phyloP scores from a whole-genome alignment of 2,888 invertebrate genomes.

The Pomacea canaliculata region DNA sequence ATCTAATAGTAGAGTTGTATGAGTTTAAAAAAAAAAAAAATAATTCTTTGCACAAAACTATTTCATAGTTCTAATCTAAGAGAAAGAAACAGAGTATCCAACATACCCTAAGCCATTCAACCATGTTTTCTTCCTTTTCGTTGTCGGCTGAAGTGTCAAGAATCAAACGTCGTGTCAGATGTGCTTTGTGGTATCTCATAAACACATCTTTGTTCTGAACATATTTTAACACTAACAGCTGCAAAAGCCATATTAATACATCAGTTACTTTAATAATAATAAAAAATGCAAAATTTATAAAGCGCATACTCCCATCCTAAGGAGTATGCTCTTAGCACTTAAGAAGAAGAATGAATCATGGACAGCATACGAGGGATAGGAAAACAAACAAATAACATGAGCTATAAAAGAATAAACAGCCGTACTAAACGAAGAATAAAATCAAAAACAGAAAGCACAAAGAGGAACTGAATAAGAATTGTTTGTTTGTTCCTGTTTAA shows the following conservation, averaged over 20 bases:
- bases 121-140: conserved; percentile 99
- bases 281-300: no score
- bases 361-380: no score
- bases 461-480: no score
- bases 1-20: no score
- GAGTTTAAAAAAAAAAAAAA: no score
- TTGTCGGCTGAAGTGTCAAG: conserved; percentile 98
- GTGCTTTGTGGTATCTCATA: conserved; percentile 99
- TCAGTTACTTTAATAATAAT: no score
- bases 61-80: background rate
- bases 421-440: background rate
- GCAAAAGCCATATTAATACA: conserved; percentile 30
- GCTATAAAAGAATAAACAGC: background rate
- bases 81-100: background rate
- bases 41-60: no score
- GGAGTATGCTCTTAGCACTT: no score
- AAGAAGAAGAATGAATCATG: no score
- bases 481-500: no score
- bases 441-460: background rate
- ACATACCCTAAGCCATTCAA: conserved; percentile 83
- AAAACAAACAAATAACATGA: no score
- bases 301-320: no score
- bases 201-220: conserved; percentile 99
- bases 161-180: conserved; percentile 93
- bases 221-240: conserved; percentile 94